Evolutionary conservation across 2,797 vertebrate species (phyloP), one percentile per base, ranked within the genome.

Genomic region (Psittacula derbiana): DNA sequence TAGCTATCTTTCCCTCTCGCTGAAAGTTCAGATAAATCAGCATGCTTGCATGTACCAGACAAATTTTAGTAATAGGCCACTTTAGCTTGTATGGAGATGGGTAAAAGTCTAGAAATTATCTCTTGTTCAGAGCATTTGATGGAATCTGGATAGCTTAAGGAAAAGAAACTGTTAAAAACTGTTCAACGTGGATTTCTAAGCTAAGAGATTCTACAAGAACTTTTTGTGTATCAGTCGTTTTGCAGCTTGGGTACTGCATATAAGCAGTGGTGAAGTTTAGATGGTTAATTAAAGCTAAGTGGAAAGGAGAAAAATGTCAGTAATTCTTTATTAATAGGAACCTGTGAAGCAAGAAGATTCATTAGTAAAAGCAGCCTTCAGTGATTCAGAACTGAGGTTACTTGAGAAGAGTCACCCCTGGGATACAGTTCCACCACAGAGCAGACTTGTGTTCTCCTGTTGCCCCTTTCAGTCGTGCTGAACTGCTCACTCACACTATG

Each of bases 401-500:
- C 41, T 46, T 52, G 50, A 40, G 41, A 47, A 76, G 27, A 24
- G 33, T 80, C 27, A 27, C 23, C 10, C 23, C 15, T 67, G 55
- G 19, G 33, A 12, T 83, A 72, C 31, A 30, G 27, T 30, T 80
- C 14, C 7, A 4, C 60, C 8, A 6, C n/a, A 41, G 36, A 69
- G 17, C 0, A 2, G 12, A 18, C 16, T 9, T 71, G 4, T 33
- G 31, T 69, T 28, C 27, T 91, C 7, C 28, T 80, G 41, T 46
- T 88, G 40, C 46, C 33, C 7, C 7, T 69, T 88, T 43, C 21
- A 43, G 30, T 43, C 10, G 2, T 44, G 41, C 67, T 79, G 79
- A 87, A n/a, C 43, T 41, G 8, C 40, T 83, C 40, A 11, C 8
- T 49, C 4, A 1, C 49, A 4, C 13, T 38, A 10, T 0, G 10